Base-by-base conservation (phyloP, 1,140 invertebrate genomes). In the Tribolium castaneum region DNA sequence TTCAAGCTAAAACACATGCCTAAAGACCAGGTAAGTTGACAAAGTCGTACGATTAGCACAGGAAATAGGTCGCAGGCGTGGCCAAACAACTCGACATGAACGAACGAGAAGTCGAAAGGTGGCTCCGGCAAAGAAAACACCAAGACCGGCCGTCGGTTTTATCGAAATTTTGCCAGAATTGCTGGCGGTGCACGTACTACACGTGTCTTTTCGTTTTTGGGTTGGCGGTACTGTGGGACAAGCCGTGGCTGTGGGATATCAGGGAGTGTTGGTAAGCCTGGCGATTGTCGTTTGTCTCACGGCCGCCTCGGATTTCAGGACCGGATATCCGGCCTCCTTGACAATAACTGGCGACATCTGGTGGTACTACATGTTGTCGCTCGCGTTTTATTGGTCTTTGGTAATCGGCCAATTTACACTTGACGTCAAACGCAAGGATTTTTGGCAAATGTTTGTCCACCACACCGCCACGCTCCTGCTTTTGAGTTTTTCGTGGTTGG, bases 401-500 rank as follows among this genome's bases (percentile, higher is more conserved):
- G 93, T 96, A 52, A 90, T 97, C 49, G 96, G 95, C 12, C 96
- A 99, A 86, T 98, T 98, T 88, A 94, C 80, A 83, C n/a, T 95
- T 85, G 97, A 99, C 87, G 93, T 97, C 39, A 95, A 94, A 82
- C 90, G 94, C 59, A 97, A 98, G 89, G 98, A 99, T 88, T 99
- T 99, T 87, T 96, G 95, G 94, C 96, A 99, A 90, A 99, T 99
- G 97, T 97, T 99, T 85, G 90, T 98, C 54, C 98, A 99, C 88
- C 98, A 99, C 85, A 92, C 98, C 83, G 95, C 96, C 3, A 98
- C 98, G 2, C 94, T 99, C 80, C 84, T 92, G 30, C 90, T 99
- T 39, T 92, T 99, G 88, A 93, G 90, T 52, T 94, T 99, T 84
- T 98, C 96, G 19, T 99, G 97, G 96, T 91, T 97, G 1, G 95